Base-by-base conservation (phyloP, 2,797 vertebrate species). In the Chelon labrosus region DNA sequence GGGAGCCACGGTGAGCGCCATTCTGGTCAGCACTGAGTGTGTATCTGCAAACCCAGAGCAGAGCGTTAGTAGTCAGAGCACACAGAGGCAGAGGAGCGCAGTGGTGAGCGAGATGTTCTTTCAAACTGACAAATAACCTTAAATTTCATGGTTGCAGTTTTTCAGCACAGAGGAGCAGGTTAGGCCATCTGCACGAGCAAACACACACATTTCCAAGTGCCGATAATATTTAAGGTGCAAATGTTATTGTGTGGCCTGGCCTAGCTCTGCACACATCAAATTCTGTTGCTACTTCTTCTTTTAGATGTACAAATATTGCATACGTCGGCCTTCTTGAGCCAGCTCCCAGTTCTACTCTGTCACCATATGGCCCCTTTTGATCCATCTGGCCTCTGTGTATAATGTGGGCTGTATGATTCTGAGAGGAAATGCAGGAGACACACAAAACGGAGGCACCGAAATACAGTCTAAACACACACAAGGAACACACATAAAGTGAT, bases 311-410 rank as follows among this genome's bases (percentile, higher is more conserved):
- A 78, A 69, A 83, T 62, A 70, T 19, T 82, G 82, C 79, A 80
- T 59, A 67, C 10, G 35, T 61, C 27, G 59, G 66, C 46, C 57
- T 65, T 65, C 37, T 10, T 42, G 49, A 35, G 74, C 70, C 64
- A 82, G 52, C 56, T 42, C 50, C 25, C 66, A 0, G 0, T 60
- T 77, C 73, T 77, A 63, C 65, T 62, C 73, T 61, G 67, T 65
- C 79, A 73, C 82, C 89, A 85, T 87, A 89, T 87, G 89, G 79
- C 62, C 60, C 27, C 67, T 80, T 69, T 80, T 73, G 74, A 69
- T 70, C 75, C 83, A 78, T 73, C 70, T 85, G 79, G 85, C 82
- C 64, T 46, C 7, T 5, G 50, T 66, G 60, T 25, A 44, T 19
- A 17, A 88, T 70, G 78, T 70, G 68, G 62, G 70, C 62, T 5